Conservation (phyloP, 2,113 vertebrate species). For the Morone saxatilis region DNA sequence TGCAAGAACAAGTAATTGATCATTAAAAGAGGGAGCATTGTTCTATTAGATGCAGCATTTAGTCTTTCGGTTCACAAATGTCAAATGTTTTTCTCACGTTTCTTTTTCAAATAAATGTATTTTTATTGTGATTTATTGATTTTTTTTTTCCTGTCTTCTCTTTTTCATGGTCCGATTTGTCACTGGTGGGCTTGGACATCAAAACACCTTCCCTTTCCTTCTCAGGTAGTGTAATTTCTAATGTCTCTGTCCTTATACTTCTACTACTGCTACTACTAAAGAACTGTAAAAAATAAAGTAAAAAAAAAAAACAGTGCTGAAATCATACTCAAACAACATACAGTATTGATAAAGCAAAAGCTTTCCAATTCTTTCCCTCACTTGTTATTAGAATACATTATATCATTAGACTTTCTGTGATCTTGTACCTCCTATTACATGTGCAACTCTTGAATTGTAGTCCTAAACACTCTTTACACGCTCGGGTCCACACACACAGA, state of each 20-base stretch:
- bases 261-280: not conserved
- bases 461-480: not conserved
- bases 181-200: conserved; percentile 31
- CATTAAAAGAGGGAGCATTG: not conserved
- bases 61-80: conserved; percentile 16
- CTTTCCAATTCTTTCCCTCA: not conserved
- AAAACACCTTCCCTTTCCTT: not conserved
- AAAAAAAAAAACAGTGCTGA: not conserved
- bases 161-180: conserved; percentile 52
- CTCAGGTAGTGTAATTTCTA: conserved; percentile 60
- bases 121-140: conserved; percentile 14
- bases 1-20: conserved; percentile 24
- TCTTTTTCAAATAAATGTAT: not conserved
- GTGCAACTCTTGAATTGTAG: not conserved
- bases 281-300: not conserved
- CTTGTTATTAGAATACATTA: not conserved
- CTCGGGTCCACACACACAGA: not conserved
- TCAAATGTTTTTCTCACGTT: not conserved
- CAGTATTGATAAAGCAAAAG: not conserved
- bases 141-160: conserved; percentile 40
- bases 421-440: not conserved
- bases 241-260: not conserved
- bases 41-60: conserved; percentile 12
- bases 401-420: not conserved
- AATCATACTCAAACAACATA: not conserved